Evolutionary conservation across 2,113 vertebrate species (phyloP), one percentile per base, ranked within the genome.

Genomic region (Urocolius indicus): DNA sequence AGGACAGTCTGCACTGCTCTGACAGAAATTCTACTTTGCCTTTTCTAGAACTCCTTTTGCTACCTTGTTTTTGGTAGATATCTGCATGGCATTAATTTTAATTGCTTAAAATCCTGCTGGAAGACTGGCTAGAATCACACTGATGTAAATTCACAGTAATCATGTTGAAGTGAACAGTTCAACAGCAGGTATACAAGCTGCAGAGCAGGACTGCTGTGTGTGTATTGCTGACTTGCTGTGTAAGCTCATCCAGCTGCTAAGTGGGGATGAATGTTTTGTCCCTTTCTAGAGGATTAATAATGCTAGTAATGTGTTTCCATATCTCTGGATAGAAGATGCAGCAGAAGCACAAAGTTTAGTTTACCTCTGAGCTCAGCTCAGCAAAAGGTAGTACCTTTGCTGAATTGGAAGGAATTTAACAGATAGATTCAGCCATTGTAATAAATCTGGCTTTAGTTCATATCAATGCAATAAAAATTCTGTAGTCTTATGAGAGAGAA

Each of bases 211-310:
- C 83, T 49, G 52, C 75, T 61, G 29, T 9, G 27, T 48, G 65
- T 5, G 9, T 5, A 11, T 10, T 61, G n/a, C 46, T 74, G 75
- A 16, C 22, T 51, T 43, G 76, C 84, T 94, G 58, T 59, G 67
- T 51, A 27, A 80, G 21, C 79, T 95, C 68, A 68, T 79, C 46
- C 54, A 78, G 75, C 54, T 82, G 77, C 86, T 74, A 82, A 73
- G 67, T 36, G 58, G 45, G 61, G 22, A 51, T 0, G 1, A 90
- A 59, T 57, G 41, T 63, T 87, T 68, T 82, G 38, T 73, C 23
- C 63, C 26, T 89, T 86, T 83, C 41, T 32, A 58, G 68, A 73
- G 54, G 41, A 55, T 89, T 86, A 89, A 82, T 67, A 76, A 65
- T 34, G 46, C 32, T n/a, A n/a, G 3, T 57, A 67, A 74, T 65